phyloP scores from a whole-genome alignment of 2,113 vertebrate species.

The human (Homo sapiens) region DNA sequence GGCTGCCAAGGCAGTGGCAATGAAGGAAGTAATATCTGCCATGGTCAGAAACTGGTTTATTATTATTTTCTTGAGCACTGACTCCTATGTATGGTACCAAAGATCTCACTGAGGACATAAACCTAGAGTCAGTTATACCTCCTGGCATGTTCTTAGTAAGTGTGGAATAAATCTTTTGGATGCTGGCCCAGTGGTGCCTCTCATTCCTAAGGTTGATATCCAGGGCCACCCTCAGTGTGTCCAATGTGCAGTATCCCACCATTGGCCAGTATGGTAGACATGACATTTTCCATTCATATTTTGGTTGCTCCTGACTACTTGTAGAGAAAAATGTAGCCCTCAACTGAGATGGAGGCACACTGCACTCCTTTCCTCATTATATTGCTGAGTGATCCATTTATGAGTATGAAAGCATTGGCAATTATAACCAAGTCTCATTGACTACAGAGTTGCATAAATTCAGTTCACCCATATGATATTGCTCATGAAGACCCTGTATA shows the following conservation, averaged over 20 bases:
- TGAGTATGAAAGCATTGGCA: not conserved
- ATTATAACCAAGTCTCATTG: not conserved
- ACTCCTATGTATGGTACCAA: not conserved
- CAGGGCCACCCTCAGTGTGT: not conserved
- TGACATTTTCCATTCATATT: not conserved
- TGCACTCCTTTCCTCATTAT: not conserved
- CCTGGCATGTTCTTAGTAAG: not conserved
- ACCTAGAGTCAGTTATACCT: not conserved
- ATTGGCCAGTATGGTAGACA: too few species aligned
- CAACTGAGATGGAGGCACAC: not conserved
- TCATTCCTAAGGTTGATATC: not conserved
- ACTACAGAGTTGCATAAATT: not conserved
- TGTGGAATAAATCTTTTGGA: not conserved
- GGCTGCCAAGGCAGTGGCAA: not conserved
- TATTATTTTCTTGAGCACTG: not conserved
- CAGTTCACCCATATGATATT: not conserved
- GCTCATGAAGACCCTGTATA: not conserved
- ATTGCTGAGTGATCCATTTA: not conserved
- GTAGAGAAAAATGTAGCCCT: not conserved
- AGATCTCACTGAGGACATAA: not conserved
- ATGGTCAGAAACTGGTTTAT: not conserved
- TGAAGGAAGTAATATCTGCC: not conserved
- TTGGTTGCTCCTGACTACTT: not conserved
- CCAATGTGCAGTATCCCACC: not conserved
- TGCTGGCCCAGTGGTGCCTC: not conserved